A percentile compares a stretch with the other conserved stretches of the same genome.
These are phyloP conservation scores for Passer montanus DNA, from an alignment of 2,113 vertebrate species.

Conservation along the genomic window DNA sequence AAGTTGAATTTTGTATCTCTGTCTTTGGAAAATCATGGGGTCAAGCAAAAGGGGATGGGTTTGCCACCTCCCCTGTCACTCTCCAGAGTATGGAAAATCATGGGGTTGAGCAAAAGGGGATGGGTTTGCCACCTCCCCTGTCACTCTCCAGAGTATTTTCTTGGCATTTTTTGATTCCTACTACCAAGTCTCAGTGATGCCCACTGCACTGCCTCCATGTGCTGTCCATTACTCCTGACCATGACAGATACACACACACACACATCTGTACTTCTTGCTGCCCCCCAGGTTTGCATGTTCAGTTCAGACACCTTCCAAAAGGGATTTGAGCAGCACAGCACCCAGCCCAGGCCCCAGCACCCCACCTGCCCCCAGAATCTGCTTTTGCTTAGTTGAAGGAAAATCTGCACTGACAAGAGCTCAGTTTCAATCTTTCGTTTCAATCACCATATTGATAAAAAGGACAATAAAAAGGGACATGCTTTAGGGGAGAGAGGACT, in stretches of 20 bases:
- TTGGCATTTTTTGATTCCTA: background rate
- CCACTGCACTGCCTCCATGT: background rate
- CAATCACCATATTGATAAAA: background rate
- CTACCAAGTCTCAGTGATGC: background rate
- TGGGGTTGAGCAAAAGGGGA: background rate
- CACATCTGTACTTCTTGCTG: fast-evolving
- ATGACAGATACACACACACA: background rate
- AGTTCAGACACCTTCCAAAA: background rate
- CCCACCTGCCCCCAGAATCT: background rate
- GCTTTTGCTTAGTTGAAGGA: background rate
- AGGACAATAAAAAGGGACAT: constrained; percentile 10
- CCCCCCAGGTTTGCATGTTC: background rate
- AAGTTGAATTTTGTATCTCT: background rate
- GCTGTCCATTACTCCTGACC: background rate
- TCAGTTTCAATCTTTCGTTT: background rate
- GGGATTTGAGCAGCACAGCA: background rate
- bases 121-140: background rate
- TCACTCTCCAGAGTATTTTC: background rate
- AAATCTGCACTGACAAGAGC: background rate
- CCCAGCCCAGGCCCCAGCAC: background rate
- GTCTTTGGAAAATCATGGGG: background rate
- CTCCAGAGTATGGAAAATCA: background rate
- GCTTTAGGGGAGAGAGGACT: background rate
- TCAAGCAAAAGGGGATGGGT: background rate
- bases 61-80: background rate